Evolutionary conservation across 2,797 vertebrate genomes (phyloP), one percentile per base, ranked within the genome.

Genomic region (Arnoldichthys spilopterus): DNA sequence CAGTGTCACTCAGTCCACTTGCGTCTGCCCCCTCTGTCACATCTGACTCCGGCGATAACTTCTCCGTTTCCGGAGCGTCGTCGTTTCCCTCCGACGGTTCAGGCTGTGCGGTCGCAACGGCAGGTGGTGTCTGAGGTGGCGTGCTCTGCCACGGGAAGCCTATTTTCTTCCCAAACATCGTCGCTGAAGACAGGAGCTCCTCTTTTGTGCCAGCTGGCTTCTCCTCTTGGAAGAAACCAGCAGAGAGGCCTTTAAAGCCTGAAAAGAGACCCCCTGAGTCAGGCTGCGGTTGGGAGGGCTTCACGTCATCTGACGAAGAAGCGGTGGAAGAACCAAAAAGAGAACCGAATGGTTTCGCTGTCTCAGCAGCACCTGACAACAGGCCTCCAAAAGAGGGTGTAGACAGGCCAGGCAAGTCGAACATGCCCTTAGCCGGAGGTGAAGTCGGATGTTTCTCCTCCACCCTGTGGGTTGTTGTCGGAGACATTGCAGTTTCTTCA

Each of bases 191-290:
- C 63, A 82, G 71, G 22, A 86, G 40, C 63, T 89, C 91, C 67
- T 94, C 92, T 11, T 90, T 88, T 68, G 81, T 69, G 73, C 53
- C 75, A 68, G 58, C 64, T 53, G 87, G 66, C 74, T 94, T 96
- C 63, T 94, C 93, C 28, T 96, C 94, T 54, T 97, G 95, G 88
- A 97, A 97, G 2, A 98, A 91, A 79, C 92, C 88, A 0, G 90
- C 90, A 72, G 97, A 98, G 64, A 98, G 82, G 56, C 87, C 96
- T 91, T 95, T 97, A 79, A 98, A 94, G 72, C 94, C 92, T 30
- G 94, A 95, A 77, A 96, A 90, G 1, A 98, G 90, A 30, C 95
- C 86, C 47, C 87, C 79, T 1, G 92, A 90, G 49, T 86, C 72
- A 73, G 88, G 83, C 86, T 87, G 91, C 89, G 87, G 74, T 81